Evolutionary conservation across 2,888 invertebrate genomes (phyloP).

Genomic region (Drosophila mercatorum): DNA sequence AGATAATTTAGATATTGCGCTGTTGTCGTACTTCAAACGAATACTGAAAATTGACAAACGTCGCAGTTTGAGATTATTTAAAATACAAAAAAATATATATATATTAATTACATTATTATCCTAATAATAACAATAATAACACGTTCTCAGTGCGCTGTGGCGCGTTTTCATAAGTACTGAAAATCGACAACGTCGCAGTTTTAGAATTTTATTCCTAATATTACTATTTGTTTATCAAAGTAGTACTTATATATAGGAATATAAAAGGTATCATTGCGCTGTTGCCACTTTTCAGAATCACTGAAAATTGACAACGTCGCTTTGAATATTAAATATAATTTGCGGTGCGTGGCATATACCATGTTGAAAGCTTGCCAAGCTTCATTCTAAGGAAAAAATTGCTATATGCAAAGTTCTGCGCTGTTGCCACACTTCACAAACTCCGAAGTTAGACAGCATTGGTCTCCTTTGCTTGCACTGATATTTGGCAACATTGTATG

Average conservation of each 20-base stretch:
- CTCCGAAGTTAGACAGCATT: not conserved
- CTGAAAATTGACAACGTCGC: not conserved
- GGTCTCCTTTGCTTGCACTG: not conserved
- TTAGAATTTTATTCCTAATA: too few species aligned
- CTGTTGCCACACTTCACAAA: not conserved
- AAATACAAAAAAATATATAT: too few species aligned
- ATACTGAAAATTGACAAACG: conserved; percentile 8
- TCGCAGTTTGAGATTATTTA: not conserved
- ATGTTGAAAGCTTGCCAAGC: not conserved
- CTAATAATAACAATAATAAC: too few species aligned
- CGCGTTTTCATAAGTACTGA: not conserved
- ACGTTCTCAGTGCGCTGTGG: not conserved
- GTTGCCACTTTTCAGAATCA: not conserved
- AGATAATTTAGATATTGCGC: not conserved
- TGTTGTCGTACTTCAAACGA: not conserved
- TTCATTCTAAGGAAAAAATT: not conserved
- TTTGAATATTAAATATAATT: not conserved
- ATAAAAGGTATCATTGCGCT: not conserved
- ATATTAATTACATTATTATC: not conserved
- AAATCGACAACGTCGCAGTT: conserved; percentile 2
- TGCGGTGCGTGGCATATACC: too few species aligned
- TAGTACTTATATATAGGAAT: too few species aligned
- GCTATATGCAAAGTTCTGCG: too few species aligned
- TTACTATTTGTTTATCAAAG: too few species aligned
- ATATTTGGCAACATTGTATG: not conserved